Conservation (phyloP, 2,797 vertebrate species). For the Mormyrus hasselquistii region DNA sequence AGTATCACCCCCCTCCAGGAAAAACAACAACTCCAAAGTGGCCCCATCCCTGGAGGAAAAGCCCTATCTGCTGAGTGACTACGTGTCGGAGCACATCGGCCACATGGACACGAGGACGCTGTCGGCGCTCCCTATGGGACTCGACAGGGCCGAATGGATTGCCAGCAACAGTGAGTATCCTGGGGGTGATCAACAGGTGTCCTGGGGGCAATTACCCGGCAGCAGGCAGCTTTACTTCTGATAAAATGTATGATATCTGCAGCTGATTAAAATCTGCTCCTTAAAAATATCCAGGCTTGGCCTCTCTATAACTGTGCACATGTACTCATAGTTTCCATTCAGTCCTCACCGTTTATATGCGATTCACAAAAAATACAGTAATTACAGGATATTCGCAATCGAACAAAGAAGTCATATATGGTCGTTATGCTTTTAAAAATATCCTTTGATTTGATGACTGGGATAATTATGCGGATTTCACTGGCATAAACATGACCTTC, state of each 20-base stretch:
- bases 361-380: background rate
- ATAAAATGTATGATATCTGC: background rate
- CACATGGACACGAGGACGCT: slow-evolving; percentile 29
- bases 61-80: slow-evolving; percentile 59
- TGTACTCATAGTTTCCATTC: background rate
- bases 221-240: background rate
- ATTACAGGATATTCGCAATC: background rate
- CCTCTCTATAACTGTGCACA: background rate
- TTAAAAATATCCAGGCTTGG: background rate
- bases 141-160: slow-evolving; percentile 26
- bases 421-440: background rate
- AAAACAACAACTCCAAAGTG: slow-evolving; percentile 37
- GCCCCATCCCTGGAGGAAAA: slow-evolving; percentile 50
- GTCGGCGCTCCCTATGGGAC: background rate
- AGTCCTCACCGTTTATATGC: background rate
- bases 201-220: background rate
- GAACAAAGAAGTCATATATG: background rate
- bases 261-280: background rate
- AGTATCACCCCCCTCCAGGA: slow-evolving; percentile 25
- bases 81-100: slow-evolving; percentile 55
- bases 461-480: background rate
- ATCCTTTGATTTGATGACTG: background rate
- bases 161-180: slow-evolving; percentile 25
- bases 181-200: background rate
- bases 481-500: background rate